These are phyloP conservation scores for Sesamia nonagrioides DNA, from an alignment of 1,140 invertebrate genomes.

Conservation along the genomic window DNA sequence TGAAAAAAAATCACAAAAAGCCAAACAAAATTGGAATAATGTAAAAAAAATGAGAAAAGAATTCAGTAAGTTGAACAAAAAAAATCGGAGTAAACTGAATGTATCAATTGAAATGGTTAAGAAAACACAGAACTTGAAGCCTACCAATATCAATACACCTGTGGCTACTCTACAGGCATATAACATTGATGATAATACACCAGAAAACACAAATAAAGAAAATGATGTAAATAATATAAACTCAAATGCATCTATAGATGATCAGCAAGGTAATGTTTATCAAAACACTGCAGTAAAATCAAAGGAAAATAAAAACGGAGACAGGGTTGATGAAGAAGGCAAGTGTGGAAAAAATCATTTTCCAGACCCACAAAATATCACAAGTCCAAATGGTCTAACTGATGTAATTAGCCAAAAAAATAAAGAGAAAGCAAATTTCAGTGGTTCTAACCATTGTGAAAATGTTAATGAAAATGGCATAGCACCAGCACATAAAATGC, in stretches of 20 bases:
- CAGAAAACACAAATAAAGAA: constrained; percentile 48
- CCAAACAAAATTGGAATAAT: constrained; percentile 77
- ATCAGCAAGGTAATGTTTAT: constrained; percentile 9
- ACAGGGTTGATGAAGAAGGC: background rate
- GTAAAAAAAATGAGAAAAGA: constrained; percentile 81
- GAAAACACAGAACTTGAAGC: constrained; percentile 64
- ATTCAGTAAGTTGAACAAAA: constrained; percentile 78
- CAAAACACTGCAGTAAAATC: background rate
- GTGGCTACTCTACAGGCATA: constrained; percentile 44
- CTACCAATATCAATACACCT: constrained; percentile 32
- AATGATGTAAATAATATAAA: constrained; percentile 29
- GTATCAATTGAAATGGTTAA: constrained; percentile 81
- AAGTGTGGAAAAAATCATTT: background rate
- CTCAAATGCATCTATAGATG: constrained; percentile 30
- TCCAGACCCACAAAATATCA: background rate
- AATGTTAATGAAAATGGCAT: constrained; percentile 33
- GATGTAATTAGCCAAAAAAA: constrained; percentile 37
- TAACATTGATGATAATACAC: constrained; percentile 63
- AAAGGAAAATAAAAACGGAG: background rate
- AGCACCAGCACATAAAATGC: constrained; percentile 52
- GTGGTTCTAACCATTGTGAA: background rate
- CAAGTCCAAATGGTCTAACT: background rate
- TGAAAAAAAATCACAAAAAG: constrained; percentile 62
- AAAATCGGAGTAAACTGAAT: constrained; percentile 79
- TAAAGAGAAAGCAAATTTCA: background rate